Evolutionary conservation across 1,140 invertebrate species (phyloP).

Genomic region (Drosophila punjabiensis): DNA sequence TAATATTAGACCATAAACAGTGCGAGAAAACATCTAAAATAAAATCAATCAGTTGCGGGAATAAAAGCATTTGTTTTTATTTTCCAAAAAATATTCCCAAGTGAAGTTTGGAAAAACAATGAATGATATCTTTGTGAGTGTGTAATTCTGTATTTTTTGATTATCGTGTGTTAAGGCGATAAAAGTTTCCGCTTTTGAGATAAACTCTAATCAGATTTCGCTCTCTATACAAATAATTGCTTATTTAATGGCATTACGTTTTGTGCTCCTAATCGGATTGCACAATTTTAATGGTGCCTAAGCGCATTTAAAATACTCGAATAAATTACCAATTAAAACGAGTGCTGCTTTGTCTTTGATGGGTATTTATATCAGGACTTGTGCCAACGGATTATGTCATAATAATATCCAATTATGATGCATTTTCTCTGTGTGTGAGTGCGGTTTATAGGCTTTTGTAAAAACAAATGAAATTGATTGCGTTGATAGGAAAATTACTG

Average conservation of each 20-base stretch:
- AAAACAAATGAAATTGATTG: conserved; percentile 51
- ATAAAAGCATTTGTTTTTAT: conserved; percentile 8
- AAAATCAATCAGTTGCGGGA: conserved; percentile 26
- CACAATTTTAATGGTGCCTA: conserved; percentile 13
- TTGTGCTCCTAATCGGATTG: conserved; percentile 28
- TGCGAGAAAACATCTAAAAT: background rate
- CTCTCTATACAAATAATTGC: conserved; percentile 10
- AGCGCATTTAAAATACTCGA: conserved; percentile 23
- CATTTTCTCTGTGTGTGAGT: conserved; percentile 3
- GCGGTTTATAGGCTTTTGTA: conserved; percentile 14
- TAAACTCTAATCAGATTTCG: conserved; percentile 15
- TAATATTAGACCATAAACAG: conserved; percentile 11
- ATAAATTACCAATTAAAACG: conserved; percentile 19
- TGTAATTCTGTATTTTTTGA: conserved; percentile 1
- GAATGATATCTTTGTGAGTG: conserved; percentile 22
- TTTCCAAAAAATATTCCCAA: conserved; percentile 21
- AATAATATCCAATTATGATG: conserved; percentile 42
- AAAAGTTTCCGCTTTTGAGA: conserved; percentile 11
- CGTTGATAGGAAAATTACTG: conserved; percentile 65
- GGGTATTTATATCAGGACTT: conserved; percentile 10
- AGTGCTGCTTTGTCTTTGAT: conserved; percentile 24
- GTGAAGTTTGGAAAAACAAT: conserved; percentile 16
- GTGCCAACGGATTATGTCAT: conserved; percentile 1
- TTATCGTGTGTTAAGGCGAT: conserved; percentile 18
- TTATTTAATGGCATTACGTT: conserved; percentile 33